phyloP scores from a whole-genome alignment of 2,113 vertebrate genomes.

The Herpailurus yagouaroundi region DNA sequence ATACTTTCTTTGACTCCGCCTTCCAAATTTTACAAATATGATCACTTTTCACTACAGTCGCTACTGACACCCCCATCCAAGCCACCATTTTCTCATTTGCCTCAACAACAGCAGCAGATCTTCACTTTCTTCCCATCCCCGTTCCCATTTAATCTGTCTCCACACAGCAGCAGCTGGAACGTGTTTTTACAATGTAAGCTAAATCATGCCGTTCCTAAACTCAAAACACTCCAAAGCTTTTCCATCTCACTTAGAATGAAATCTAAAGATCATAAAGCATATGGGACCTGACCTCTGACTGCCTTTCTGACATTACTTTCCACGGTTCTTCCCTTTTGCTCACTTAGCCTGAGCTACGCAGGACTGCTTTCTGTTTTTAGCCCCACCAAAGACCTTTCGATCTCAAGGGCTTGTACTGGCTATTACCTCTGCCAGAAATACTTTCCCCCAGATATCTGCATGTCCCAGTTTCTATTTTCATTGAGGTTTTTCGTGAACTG shows the following conservation, averaged over 20 bases:
- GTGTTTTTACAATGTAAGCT: not conserved
- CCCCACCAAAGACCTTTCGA: too few species aligned
- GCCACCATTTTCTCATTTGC: not conserved
- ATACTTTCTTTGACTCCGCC: not conserved
- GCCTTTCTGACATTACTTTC: not conserved
- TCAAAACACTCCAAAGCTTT: not conserved
- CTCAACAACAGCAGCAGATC: not conserved
- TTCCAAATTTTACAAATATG: not conserved
- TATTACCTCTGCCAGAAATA: not conserved
- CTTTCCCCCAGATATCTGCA: not conserved
- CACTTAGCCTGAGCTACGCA: not conserved
- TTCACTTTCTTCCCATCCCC: not conserved
- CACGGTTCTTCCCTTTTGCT: not conserved
- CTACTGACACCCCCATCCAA: not conserved
- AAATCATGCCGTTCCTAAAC: not conserved
- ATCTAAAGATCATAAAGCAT: not conserved
- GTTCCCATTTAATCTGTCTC: not conserved
- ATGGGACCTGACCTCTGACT: not conserved
- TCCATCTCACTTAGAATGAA: not conserved
- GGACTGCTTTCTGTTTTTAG: not conserved
- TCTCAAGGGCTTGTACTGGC: not conserved
- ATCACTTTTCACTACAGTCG: not conserved
- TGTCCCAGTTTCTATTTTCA: not conserved
- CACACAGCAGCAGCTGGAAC: not conserved
- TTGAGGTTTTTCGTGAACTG: not conserved